Percentiles rank a stretch among this genome's conserved stretches.
Conservation (phyloP, 2,888 invertebrate genomes). For the Lomographa bimaculata region DNA sequence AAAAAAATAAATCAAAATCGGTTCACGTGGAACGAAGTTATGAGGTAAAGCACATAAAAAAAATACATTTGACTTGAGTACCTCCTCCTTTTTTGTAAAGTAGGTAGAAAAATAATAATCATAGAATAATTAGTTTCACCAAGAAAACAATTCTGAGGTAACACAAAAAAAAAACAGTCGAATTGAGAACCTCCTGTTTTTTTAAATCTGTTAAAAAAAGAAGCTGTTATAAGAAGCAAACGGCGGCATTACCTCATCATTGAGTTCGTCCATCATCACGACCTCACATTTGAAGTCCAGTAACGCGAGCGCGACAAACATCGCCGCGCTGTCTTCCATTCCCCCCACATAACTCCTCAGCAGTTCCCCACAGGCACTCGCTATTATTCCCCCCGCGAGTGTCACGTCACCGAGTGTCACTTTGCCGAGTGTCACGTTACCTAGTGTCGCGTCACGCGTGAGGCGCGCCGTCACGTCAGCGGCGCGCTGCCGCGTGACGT, state of each 20-base stretch:
- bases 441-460: neutral
- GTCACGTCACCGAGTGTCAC: neutral
- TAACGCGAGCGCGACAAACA: slow-evolving; percentile 51
- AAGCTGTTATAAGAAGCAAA: no score
- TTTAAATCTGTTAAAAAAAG: no score
- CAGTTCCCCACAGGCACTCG: slow-evolving; percentile 36
- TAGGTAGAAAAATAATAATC: no score
- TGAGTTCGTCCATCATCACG: slow-evolving; percentile 50
- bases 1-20: no score
- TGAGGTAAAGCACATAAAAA: no score
- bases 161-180: no score
- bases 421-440: neutral
- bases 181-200: no score
- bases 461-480: slow-evolving; percentile 2
- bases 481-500: slow-evolving; percentile 43
- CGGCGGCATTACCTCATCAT: slow-evolving; percentile 66
- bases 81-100: no score
- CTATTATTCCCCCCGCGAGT: slow-evolving; percentile 6
- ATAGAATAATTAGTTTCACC: no score
- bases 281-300: slow-evolving; percentile 62
- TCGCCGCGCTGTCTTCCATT: slow-evolving; percentile 23
- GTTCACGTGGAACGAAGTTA: no score
- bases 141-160: no score
- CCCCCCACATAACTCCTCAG: slow-evolving; percentile 22
- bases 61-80: no score